Conservation (phyloP, 2,113 vertebrate genomes). For the Aptenodytes patagonicus region DNA sequence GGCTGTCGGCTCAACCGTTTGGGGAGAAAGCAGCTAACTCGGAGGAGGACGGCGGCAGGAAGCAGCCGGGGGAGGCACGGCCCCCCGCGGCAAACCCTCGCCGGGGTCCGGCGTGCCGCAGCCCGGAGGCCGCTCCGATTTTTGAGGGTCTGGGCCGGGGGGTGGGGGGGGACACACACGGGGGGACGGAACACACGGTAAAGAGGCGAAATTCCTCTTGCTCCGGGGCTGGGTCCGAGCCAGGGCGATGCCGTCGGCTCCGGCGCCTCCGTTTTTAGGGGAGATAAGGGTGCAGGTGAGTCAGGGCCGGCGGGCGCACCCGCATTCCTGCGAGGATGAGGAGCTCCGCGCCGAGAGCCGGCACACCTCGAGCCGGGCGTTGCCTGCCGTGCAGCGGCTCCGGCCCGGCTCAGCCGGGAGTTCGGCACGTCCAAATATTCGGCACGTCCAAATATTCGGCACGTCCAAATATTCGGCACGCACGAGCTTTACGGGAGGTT, state of each 20-base stretch:
- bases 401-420: not conserved
- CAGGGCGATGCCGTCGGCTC: not conserved
- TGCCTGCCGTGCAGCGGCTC: not conserved
- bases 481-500: no score
- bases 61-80: not conserved
- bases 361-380: not conserved
- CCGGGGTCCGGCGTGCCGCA: fast-evolving
- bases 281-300: not conserved
- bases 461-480: not conserved
- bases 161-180: no score
- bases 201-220: not conserved
- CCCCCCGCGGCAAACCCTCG: not conserved
- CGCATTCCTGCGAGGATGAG: not conserved
- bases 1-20: conserved; percentile 53
- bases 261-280: not conserved
- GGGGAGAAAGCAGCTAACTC: conserved; percentile 25
- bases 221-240: not conserved
- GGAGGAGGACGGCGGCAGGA: conserved; percentile 43
- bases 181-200: no score
- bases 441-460: not conserved
- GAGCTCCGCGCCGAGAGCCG: not conserved
- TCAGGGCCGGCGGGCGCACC: not conserved
- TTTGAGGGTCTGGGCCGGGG: no score
- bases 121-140: not conserved
- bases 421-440: not conserved